These are phyloP conservation scores for Mesitornis unicolor DNA, from an alignment of 2,113 vertebrate genomes.

Conservation along the genomic window DNA sequence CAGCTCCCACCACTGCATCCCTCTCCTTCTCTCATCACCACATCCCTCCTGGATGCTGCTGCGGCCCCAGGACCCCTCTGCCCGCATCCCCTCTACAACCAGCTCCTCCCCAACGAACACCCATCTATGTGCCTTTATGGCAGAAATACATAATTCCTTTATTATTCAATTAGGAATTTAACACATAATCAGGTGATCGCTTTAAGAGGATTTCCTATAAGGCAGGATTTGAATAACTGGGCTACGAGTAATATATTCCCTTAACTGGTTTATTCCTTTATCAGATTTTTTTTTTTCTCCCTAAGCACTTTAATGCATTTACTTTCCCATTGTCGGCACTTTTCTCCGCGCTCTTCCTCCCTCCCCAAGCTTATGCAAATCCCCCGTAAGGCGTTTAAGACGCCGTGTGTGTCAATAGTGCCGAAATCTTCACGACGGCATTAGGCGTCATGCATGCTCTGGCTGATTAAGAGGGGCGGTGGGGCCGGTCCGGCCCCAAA, in stretches of 20 bases:
- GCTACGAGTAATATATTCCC: conserved; percentile 44
- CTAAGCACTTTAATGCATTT: conserved; percentile 67
- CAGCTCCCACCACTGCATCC: too few species aligned
- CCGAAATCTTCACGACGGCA: background rate
- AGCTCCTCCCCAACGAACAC: background rate
- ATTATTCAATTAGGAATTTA: conserved; percentile 65
- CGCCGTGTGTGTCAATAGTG: background rate
- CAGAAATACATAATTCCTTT: conserved; percentile 39
- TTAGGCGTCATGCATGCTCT: background rate
- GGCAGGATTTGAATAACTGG: conserved; percentile 53
- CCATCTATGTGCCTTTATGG: background rate
- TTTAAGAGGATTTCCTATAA: conserved; percentile 70
- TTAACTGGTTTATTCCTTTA: conserved; percentile 69
- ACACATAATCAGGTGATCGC: conserved; percentile 48
- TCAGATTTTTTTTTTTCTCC: background rate
- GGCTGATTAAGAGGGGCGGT: background rate
- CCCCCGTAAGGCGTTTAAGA: conserved; percentile 44
- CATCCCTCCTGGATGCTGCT: background rate
- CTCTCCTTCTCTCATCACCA: too few species aligned
- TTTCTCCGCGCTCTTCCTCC: background rate
- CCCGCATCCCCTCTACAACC: background rate
- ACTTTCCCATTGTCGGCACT: conserved; percentile 40
- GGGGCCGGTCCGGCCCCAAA: background rate
- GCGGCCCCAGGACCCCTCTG: background rate
- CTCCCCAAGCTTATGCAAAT: conserved; percentile 62